phyloP scores from a whole-genome alignment of 2,113 vertebrate genomes.

The Dromaius novaehollandiae region DNA sequence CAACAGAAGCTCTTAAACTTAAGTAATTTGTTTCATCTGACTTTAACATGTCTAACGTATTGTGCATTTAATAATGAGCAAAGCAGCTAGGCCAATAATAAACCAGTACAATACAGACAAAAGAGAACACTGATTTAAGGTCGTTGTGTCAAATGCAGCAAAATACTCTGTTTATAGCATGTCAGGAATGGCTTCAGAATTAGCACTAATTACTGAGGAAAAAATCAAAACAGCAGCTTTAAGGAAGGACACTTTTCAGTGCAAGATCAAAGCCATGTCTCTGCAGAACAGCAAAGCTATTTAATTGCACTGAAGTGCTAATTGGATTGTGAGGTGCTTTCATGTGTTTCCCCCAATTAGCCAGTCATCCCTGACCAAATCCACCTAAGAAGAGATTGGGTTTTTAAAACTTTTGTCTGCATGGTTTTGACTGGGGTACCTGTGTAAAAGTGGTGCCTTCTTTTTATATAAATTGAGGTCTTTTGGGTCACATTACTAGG shows the following conservation, averaged over 20 bases:
- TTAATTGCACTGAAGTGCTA: slow-evolving; percentile 87
- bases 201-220: slow-evolving; percentile 82
- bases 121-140: slow-evolving; percentile 76
- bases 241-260: slow-evolving; percentile 81
- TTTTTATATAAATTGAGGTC: slow-evolving; percentile 75
- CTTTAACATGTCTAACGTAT: slow-evolving; percentile 67
- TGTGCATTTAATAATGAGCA: slow-evolving; percentile 75
- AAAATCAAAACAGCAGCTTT: slow-evolving; percentile 80
- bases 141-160: slow-evolving; percentile 78
- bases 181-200: slow-evolving; percentile 80
- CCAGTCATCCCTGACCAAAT: slow-evolving; percentile 79
- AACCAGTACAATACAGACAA: slow-evolving; percentile 82
- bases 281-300: slow-evolving; percentile 80
- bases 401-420: slow-evolving; percentile 76
- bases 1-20: slow-evolving; percentile 57
- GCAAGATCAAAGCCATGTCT: slow-evolving; percentile 82
- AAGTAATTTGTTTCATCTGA: slow-evolving; percentile 68
- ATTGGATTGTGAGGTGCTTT: slow-evolving; percentile 87
- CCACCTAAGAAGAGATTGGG: slow-evolving; percentile 77
- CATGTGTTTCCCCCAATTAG: slow-evolving; percentile 82
- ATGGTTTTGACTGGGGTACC: slow-evolving; percentile 64
- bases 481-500: slow-evolving; percentile 61
- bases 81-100: slow-evolving; percentile 74
- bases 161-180: slow-evolving; percentile 79
- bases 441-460: slow-evolving; percentile 66